These are phyloP conservation scores for Amniataba percoides DNA, from an alignment of 2,797 vertebrate species.

Conservation along the genomic window DNA sequence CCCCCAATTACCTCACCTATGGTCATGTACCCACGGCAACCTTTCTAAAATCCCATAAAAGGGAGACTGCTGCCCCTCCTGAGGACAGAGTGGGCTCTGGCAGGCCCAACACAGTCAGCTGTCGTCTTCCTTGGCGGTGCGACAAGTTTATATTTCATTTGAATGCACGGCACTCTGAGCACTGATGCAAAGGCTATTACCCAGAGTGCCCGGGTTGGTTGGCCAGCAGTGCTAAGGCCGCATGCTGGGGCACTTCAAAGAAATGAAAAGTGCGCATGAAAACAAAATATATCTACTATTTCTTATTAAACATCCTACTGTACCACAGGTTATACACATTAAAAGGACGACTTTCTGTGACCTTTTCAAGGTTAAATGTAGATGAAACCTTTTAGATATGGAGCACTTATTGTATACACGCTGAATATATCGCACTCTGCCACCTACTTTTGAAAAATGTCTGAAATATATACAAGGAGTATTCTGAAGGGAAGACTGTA, in stretches of 20 bases:
- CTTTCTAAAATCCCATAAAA: conserved; percentile 71
- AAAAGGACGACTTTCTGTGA: conserved; percentile 11
- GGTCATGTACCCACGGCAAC: conserved; percentile 62
- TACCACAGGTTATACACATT: conserved; percentile 52
- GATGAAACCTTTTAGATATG: conserved; percentile 16
- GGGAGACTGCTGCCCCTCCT: conserved; percentile 38
- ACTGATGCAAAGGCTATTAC: conserved; percentile 84
- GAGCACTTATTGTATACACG: background rate
- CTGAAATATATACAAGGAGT: background rate
- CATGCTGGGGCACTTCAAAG: conserved; percentile 71
- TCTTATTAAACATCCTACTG: conserved; percentile 63
- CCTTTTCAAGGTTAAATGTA: conserved; percentile 48
- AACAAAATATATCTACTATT: conserved; percentile 59
- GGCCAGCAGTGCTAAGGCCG: conserved; percentile 61
- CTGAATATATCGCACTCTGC: background rate
- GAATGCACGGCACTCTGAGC: conserved; percentile 75
- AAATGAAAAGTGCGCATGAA: conserved; percentile 74
- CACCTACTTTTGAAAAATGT: background rate
- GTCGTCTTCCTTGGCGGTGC: conserved; percentile 78
- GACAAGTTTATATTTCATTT: conserved; percentile 87
- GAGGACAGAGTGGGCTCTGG: conserved; percentile 68
- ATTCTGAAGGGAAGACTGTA: background rate
- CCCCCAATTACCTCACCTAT: conserved; percentile 55
- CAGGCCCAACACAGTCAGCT: conserved; percentile 71
- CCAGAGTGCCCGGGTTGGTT: conserved; percentile 80